phyloP scores from a whole-genome alignment of 2,113 vertebrate species.

The Pachycephala philippinensis region DNA sequence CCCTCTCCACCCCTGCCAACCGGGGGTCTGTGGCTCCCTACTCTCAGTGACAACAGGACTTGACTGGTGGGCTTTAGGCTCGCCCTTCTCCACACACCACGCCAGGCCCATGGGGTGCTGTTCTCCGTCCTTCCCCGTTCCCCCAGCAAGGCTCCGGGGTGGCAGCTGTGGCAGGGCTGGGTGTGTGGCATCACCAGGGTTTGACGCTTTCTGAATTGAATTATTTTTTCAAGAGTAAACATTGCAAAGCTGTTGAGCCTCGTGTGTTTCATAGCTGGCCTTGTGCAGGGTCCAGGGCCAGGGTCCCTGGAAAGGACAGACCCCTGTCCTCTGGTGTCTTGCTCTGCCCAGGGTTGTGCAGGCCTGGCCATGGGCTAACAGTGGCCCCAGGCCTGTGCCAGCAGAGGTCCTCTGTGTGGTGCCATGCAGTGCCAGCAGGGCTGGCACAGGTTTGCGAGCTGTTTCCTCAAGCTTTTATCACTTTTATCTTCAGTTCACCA shows the following conservation, averaged over 20 bases:
- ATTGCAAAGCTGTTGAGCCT: conserved; percentile 37
- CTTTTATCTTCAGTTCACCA: neutral
- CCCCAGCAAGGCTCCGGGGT: neutral
- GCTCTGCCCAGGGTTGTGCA: neutral
- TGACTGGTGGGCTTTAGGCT: neutral
- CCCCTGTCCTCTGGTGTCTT: neutral
- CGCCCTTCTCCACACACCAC: accelerated
- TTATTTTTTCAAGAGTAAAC: conserved; percentile 65
- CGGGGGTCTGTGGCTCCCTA: neutral
- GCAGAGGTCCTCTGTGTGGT: conserved; percentile 22
- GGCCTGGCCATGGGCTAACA: accelerated
- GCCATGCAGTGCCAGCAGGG: neutral
- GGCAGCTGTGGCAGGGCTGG: neutral
- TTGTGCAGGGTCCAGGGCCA: accelerated
- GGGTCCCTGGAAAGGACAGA: neutral
- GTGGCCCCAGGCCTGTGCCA: neutral
- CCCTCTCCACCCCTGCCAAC: neutral
- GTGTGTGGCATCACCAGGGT: neutral
- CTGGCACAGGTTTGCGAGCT: neutral
- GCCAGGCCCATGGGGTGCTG: accelerated
- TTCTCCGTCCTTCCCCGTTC: accelerated
- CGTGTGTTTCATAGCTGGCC: neutral
- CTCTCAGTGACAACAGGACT: neutral
- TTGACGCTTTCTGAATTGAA: neutral
- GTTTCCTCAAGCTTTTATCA: neutral